Evolutionary conservation across 1,140 invertebrate species (phyloP).

Genomic region (Plutomurus gul): DNA sequence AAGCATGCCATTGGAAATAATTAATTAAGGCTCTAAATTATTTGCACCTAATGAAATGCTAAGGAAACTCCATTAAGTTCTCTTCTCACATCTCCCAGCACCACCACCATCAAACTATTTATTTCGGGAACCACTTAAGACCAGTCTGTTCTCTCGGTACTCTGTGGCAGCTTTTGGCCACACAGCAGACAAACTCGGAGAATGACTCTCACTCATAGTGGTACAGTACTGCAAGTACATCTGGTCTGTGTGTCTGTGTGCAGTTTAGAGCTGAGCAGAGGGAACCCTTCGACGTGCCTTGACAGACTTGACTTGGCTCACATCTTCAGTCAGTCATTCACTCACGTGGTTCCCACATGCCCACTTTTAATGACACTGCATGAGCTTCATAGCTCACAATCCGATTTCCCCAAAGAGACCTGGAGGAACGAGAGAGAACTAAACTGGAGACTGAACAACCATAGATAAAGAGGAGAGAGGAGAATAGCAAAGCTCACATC

Average conservation of each 20-base stretch:
- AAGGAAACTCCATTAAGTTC: constrained; percentile 14
- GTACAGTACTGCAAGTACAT: too few species aligned
- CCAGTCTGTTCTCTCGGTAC: neutral
- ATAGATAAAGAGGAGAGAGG: too few species aligned
- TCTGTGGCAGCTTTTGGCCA: too few species aligned
- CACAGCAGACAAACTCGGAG: neutral
- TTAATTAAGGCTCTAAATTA: constrained; percentile 40
- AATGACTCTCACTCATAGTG: neutral
- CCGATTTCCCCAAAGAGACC: constrained; percentile 18
- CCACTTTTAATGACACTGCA: constrained; percentile 23
- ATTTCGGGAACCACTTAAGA: constrained; percentile 28
- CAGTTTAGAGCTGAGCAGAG: too few species aligned
- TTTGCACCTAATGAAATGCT: constrained; percentile 37
- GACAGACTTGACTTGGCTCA: neutral
- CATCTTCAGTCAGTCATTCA: constrained; percentile 20
- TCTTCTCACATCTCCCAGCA: neutral
- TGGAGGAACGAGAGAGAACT: constrained; percentile 1
- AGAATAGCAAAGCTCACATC: too few species aligned
- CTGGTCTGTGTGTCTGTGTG: too few species aligned
- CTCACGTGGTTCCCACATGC: constrained; percentile 22
- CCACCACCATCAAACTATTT: neutral
- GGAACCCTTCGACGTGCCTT: constrained; percentile 22
- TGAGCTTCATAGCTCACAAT: constrained; percentile 16
- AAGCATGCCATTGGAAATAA: constrained; percentile 26
- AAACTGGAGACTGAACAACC: neutral